Base-by-base conservation (phyloP, 2,888 invertebrate genomes). In the Macrosiphum euphorbiae region DNA sequence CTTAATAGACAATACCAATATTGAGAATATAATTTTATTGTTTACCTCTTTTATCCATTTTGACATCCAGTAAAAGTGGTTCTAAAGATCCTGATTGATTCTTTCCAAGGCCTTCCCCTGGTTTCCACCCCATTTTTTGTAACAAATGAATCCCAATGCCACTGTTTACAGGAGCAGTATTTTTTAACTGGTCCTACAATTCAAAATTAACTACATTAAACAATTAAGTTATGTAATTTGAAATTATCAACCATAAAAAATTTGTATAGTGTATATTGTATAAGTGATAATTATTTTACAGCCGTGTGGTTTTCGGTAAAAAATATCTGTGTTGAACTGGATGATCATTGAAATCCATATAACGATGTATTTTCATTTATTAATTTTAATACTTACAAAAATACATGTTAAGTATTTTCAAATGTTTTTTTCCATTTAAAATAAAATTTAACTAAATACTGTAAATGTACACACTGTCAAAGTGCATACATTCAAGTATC, bases 71-170 rank as follows among this genome's bases (percentile, higher is more conserved):
- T 94, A 98, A 96, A 24, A 99, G 96, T 0, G 99, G 99, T 95
- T 98, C 98, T 44, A 98, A 96, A 0, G 98, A 97, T 0, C 99
- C 99, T 91, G 98, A 98, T 95, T 98, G 98, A 95, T 99, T 98
- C 96, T 99, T 99, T 78, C 99, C 99, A 92, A 99, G 96, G 52
- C 99, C 99, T 96, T 98, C 98, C 0, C 99, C 99, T 0, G 99
- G 99, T 95, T 97, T 97, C 99, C 99, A 99, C 88, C 99, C 99
- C 99, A 99, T 99, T 96, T 99, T 99, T 96, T 99, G 98, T 89
- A 99, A 97, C 94, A 99, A 97, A 95, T 98, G 98, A 98, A 99
- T 98, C 47, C 99, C 99, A 97, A 99, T 98, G 26, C 99, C 99
- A 93, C 99, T 98, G 90, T 97, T 97, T 3, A 99, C 98, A 0